Conservation (phyloP, 2,797 vertebrate species). For the Cyclura pinguis region DNA sequence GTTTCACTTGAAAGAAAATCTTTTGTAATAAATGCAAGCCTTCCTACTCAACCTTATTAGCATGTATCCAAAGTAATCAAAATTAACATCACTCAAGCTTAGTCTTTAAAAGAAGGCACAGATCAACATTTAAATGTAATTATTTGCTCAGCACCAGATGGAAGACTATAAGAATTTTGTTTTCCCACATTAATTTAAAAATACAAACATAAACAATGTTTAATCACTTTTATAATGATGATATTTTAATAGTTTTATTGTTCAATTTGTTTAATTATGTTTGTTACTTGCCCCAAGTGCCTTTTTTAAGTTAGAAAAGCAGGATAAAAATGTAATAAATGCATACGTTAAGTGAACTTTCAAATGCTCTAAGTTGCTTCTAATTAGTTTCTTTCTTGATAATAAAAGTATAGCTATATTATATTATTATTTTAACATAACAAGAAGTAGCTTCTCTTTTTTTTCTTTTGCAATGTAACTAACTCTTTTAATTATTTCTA, state of each 20-base stretch:
- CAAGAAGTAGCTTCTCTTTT: no score
- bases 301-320: no score
- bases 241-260: no score
- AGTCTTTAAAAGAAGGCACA: constrained; percentile 26
- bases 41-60: not conserved
- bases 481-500: no score
- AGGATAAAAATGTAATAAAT: no score
- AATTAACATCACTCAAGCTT: constrained; percentile 7
- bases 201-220: not conserved
- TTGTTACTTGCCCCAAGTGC: no score
- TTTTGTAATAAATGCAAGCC: constrained; percentile 22
- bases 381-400: not conserved
- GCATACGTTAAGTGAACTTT: not conserved
- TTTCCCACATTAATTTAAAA: constrained; percentile 5
- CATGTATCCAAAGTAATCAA: constrained; percentile 13
- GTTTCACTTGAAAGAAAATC: constrained; percentile 7
- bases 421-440: no score
- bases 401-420: not conserved
- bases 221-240: not conserved
- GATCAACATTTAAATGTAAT: constrained; percentile 17
- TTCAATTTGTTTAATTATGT: no score
- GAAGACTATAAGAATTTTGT: constrained; percentile 1
- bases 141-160: constrained; percentile 30
- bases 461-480: no score
- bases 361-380: not conserved